phyloP scores from a whole-genome alignment of 2,113 vertebrate species.

The Rana temporaria region DNA sequence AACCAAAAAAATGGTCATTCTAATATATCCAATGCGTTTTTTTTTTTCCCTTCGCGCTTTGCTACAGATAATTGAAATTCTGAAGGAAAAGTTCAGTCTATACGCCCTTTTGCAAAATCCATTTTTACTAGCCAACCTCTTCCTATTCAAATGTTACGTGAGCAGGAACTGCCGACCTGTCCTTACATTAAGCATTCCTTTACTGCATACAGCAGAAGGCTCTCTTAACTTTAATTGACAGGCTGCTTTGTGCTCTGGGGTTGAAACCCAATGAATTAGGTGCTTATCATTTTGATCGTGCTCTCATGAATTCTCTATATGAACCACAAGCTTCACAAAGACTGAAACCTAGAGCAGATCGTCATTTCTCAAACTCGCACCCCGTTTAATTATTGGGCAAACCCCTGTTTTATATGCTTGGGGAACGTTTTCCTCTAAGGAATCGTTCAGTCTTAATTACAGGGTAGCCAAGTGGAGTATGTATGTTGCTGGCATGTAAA shows the following conservation, averaged over 20 bases:
- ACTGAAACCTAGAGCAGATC: slow-evolving; percentile 75
- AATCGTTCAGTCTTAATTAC: slow-evolving; percentile 83
- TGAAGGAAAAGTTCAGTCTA: slow-evolving; percentile 58
- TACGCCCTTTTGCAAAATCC: slow-evolving; percentile 66
- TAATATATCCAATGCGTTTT: slow-evolving; percentile 63
- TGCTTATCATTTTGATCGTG: slow-evolving; percentile 67
- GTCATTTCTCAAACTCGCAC: slow-evolving; percentile 75
- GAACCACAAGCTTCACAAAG: slow-evolving; percentile 77
- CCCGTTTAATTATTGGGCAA: slow-evolving; percentile 65
- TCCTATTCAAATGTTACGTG: slow-evolving; percentile 77
- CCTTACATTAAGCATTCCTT: slow-evolving; percentile 75
- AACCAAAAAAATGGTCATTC: slow-evolving; percentile 65
- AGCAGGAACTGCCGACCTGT: slow-evolving; percentile 76
- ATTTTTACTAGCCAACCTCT: slow-evolving; percentile 65
- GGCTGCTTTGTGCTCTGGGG: slow-evolving; percentile 73
- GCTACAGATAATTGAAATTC: slow-evolving; percentile 68
- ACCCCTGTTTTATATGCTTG: slow-evolving; percentile 57
- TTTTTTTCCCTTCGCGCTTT: slow-evolving; percentile 56
- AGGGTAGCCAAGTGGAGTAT: slow-evolving; percentile 96
- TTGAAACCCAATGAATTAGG: slow-evolving; percentile 69
- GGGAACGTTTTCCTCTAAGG: slow-evolving; percentile 58
- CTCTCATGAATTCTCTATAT: slow-evolving; percentile 72
- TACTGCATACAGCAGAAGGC: slow-evolving; percentile 67
- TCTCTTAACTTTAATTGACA: slow-evolving; percentile 72
- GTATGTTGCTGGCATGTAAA: slow-evolving; percentile 95